These are phyloP conservation scores for Drosophila mercatorum DNA, from an alignment of 2,888 invertebrate genomes.

Conservation along the genomic window DNA sequence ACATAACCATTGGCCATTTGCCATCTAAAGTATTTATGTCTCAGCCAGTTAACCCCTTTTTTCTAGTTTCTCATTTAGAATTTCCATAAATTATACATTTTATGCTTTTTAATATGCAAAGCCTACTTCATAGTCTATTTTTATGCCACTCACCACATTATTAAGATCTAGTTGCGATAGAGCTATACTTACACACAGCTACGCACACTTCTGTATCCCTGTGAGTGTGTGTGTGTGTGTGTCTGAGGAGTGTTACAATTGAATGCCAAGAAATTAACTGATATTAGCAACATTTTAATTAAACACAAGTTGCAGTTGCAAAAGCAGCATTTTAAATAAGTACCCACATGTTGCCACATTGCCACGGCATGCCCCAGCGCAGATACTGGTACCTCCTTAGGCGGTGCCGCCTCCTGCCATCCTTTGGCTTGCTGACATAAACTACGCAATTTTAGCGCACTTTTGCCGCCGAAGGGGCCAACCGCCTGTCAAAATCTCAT, in stretches of 20 bases:
- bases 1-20: too few relatives aligned
- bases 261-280: conserved; percentile 69
- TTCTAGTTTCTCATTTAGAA: background rate
- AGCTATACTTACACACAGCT: background rate
- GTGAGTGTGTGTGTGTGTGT: background rate
- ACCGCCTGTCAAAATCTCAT: conserved; percentile 65
- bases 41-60: too few relatives aligned
- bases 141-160: conserved; percentile 34
- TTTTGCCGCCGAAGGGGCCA: conserved; percentile 31
- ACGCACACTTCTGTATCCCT: background rate
- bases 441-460: conserved; percentile 69
- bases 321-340: conserved; percentile 61
- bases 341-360: conserved; percentile 76
- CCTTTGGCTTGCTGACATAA: conserved; percentile 39
- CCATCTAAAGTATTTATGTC: background rate
- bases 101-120: conserved; percentile 10
- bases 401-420: background rate
- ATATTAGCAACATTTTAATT: conserved; percentile 76
- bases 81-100: conserved; percentile 5
- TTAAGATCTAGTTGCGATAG: conserved; percentile 46
- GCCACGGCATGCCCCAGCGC: conserved; percentile 39
- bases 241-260: conserved; percentile 52
- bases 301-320: conserved; percentile 60
- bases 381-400: conserved; percentile 10
- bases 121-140: conserved; percentile 19